Evolutionary conservation across 2,888 invertebrate genomes (phyloP).

Genomic region (Asteroscopus sphinx): DNA sequence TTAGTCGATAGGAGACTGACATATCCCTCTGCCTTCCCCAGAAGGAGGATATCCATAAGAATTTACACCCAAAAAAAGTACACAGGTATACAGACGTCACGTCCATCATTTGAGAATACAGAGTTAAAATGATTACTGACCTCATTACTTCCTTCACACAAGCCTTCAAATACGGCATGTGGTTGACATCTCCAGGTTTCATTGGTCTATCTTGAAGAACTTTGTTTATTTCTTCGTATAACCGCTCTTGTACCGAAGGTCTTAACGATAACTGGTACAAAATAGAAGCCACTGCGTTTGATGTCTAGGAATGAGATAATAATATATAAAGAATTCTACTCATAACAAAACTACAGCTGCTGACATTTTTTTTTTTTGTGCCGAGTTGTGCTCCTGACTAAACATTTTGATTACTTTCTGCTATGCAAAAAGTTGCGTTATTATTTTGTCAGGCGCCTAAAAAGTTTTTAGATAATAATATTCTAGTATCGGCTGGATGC

Average conservation of each 20-base stretch:
- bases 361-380: too few species aligned
- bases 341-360: too few species aligned
- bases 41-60: too few species aligned
- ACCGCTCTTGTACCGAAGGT: constrained; percentile 91
- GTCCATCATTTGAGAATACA: too few species aligned
- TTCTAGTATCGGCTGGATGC: too few species aligned
- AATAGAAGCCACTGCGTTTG: constrained; percentile 93
- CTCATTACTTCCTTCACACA: constrained; percentile 94
- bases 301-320: constrained; percentile 90
- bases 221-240: constrained; percentile 89
- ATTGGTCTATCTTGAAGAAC: constrained; percentile 84
- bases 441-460: constrained; percentile 10
- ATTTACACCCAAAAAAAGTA: too few species aligned
- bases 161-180: constrained; percentile 92
- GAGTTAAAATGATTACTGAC: constrained; percentile 76
- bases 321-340: too few species aligned
- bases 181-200: constrained; percentile 89
- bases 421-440: constrained; percentile 4
- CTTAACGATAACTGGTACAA: constrained; percentile 92
- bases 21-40: too few species aligned
- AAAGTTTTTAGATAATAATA: background rate
- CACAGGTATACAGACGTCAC: too few species aligned
- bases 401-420: background rate
- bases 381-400: background rate
- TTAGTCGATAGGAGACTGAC: too few species aligned